Evolutionary conservation across 2,113 vertebrate species (phyloP), one percentile per base, ranked within the genome.

Genomic region (Chaetodon trifascialis): DNA sequence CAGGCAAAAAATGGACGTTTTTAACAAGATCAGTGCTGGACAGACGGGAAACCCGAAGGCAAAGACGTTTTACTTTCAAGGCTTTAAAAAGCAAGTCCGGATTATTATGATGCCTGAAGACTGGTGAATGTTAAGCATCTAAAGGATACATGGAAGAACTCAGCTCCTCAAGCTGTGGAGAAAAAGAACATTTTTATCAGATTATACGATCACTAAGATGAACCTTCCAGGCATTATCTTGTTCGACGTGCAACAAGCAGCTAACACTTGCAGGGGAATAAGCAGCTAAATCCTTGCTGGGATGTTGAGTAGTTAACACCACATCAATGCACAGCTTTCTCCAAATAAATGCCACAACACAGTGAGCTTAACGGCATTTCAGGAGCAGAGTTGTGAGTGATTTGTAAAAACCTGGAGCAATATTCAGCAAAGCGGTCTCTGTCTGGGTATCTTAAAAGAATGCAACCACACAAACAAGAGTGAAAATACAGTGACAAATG

Each of bases 101-200:
- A 7, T 5, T 3, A 21, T 17, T 15, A 36, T 3, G 14, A 30
- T 14, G 25, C 36, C 12, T n/a, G 2, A 21, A 34, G 16, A 44
- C 30, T 2, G 12, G 21, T 7, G 11, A n/a, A 4, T 38, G 5
- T 40, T 6, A 19, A 17, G 25, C 38, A 6, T 46, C 11, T 42
- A 94, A 99, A 99, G 97, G 98, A 99, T 99, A 99, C 98, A 99
- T 99, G 10, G 98, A 99, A 80, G 98, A 97, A 95, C 99, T 99
- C 87, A 99, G 93, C 94, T 99, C 98, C 96, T 99, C 98, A 66
- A 99, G 95, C 98, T 99, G 95, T 67, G 96, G 95, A 85, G 49
- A 87, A 38, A 84, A 65, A 88, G 2, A 42, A 76, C 0, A 85
- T 23, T 58, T 42, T 34, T 0, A 73, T 79, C 12, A 73, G 11